These are phyloP conservation scores for Sorex maritimensis DNA, from an alignment of 2,797 vertebrate species.

Conservation along the genomic window DNA sequence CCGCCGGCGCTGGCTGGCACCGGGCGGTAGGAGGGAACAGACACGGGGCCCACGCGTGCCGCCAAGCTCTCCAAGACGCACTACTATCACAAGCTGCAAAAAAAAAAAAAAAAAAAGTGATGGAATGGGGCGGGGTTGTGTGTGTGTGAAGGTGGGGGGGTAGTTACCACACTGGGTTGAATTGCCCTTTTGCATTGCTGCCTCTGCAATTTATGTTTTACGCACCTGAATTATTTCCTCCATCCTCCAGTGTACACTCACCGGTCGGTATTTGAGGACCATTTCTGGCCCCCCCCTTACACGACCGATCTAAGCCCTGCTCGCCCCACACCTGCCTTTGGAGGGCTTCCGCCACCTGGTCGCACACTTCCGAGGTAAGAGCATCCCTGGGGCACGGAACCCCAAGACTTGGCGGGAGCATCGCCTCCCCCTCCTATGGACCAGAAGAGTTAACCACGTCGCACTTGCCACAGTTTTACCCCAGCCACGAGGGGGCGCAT, in stretches of 20 bases:
- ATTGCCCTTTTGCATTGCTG: background rate
- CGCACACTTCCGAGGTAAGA: background rate
- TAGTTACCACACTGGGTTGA: background rate
- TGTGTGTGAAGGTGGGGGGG: background rate
- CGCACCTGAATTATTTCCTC: background rate
- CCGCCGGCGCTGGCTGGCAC: constrained; percentile 1
- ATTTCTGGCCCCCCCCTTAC: background rate
- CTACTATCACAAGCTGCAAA: constrained; percentile 55
- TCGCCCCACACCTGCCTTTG: background rate
- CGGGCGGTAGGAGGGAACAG: constrained; percentile 42
- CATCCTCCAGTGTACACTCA: background rate
- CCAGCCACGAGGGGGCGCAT: constrained; percentile 81
- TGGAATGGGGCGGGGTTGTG: background rate
- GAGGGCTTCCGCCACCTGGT: background rate
- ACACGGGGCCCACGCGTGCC: constrained; percentile 49
- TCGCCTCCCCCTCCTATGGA: background rate
- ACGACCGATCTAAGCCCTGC: background rate
- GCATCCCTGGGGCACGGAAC: background rate
- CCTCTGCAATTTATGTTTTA: background rate
- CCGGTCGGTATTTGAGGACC: background rate
- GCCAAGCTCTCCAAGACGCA: constrained; percentile 18
- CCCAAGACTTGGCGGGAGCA: background rate
- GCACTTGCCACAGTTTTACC: constrained; percentile 73
- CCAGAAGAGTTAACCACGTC: background rate
- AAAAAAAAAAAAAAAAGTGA: too few relatives aligned